Evolutionary conservation across 1,140 invertebrate species (phyloP).

Genomic region (Leptinotarsa lineolata): DNA sequence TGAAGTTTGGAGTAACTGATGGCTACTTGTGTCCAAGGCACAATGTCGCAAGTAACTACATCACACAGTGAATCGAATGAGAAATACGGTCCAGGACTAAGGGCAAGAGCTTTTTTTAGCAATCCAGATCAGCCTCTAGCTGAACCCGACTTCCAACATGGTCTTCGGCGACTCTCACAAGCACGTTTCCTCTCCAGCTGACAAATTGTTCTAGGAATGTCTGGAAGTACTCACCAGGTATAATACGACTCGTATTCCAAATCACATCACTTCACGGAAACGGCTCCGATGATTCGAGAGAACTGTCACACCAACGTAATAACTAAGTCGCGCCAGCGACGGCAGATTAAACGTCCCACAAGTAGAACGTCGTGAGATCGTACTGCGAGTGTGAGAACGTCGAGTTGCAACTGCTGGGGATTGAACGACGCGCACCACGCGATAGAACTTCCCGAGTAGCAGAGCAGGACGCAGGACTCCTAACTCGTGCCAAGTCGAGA

Average conservation of each 20-base stretch:
- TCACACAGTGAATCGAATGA: too few species aligned
- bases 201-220: neutral
- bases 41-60: constrained; percentile 26
- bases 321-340: constrained; percentile 16
- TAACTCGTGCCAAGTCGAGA: constrained; percentile 51
- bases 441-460: constrained; percentile 43
- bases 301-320: neutral
- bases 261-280: constrained; percentile 22
- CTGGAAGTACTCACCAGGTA: neutral
- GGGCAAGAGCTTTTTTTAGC: too few species aligned
- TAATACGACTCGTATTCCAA: constrained; percentile 1
- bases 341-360: constrained; percentile 31
- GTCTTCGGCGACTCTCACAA: neutral
- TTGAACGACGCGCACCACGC: constrained; percentile 48
- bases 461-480: neutral
- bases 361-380: constrained; percentile 33
- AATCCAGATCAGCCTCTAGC: too few species aligned
- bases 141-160: too few species aligned
- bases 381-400: constrained; percentile 28
- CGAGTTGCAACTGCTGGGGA: constrained; percentile 33
- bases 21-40: constrained; percentile 26
- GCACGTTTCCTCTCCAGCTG: neutral
- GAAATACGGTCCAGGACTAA: too few species aligned
- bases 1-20: neutral
- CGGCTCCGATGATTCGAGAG: neutral